Percentiles rank a stretch among this genome's conserved stretches.
These are phyloP conservation scores for Capromys pilorides DNA, from an alignment of 2,797 vertebrate species.

Conservation along the genomic window DNA sequence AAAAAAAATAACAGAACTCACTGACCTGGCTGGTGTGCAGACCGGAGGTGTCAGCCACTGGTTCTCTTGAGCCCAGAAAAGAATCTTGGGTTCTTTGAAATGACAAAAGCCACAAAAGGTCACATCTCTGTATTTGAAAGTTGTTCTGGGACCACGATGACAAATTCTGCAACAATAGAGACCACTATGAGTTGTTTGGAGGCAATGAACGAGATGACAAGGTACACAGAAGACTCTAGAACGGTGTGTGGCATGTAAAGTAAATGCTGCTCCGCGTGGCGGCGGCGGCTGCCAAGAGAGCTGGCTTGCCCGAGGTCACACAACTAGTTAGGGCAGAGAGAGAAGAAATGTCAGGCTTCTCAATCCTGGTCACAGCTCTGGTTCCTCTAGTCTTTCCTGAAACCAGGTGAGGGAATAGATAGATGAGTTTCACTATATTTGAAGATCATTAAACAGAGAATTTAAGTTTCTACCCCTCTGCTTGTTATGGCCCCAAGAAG, in stretches of 20 bases:
- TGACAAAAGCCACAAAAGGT: background rate
- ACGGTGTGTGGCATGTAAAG: background rate
- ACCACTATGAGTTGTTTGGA: background rate
- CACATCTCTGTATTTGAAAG: background rate
- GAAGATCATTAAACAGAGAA: constrained; percentile 33
- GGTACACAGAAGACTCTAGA: background rate
- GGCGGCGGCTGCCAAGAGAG: background rate
- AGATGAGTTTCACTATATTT: background rate
- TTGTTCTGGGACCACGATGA: background rate
- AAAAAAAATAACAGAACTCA: background rate
- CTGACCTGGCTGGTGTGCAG: background rate
- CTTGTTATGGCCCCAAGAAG: background rate
- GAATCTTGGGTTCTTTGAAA: constrained; percentile 3
- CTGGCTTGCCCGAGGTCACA: background rate
- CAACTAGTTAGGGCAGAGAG: background rate
- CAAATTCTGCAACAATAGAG: background rate
- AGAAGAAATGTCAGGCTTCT: background rate
- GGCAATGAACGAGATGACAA: background rate
- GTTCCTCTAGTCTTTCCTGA: background rate
- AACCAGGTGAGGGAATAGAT: background rate
- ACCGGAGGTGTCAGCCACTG: background rate
- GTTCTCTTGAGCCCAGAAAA: background rate
- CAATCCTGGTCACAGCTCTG: background rate
- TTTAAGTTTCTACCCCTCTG: background rate
- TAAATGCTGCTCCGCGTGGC: background rate